phyloP scores from a whole-genome alignment of 2,888 invertebrate species.

The Andrena chrysosceles region DNA sequence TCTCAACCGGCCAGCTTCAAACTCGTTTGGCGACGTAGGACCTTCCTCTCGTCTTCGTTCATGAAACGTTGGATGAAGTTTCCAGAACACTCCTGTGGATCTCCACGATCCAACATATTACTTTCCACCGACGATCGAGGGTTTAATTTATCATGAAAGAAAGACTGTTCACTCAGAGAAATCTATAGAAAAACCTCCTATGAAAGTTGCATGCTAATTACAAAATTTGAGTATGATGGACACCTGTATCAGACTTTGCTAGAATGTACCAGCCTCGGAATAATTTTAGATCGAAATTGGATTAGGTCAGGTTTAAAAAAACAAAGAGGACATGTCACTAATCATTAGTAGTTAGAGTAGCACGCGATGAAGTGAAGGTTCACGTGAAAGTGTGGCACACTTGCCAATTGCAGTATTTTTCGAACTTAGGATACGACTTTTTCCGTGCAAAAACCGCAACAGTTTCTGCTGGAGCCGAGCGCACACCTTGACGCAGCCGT shows the following conservation, averaged over 20 bases:
- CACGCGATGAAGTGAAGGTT: slow-evolving; percentile 5
- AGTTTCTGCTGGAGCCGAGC: slow-evolving; percentile 20
- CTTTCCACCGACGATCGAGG: background rate
- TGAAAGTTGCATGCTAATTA: no score
- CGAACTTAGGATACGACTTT: background rate
- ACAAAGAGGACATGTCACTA: background rate
- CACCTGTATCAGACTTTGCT: no score
- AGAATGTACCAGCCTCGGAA: no score
- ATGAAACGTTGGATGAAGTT: slow-evolving; percentile 63
- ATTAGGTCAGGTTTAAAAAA: no score
- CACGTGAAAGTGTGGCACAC: background rate
- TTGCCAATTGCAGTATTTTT: background rate
- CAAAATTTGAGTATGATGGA: no score
- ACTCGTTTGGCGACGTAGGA: slow-evolving; percentile 79
- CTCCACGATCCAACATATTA: background rate
- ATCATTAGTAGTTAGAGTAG: background rate
- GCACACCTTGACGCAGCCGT: slow-evolving; percentile 52
- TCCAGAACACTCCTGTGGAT: slow-evolving; percentile 45
- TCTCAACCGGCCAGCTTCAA: slow-evolving; percentile 73
- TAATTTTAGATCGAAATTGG: no score
- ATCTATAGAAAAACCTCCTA: no score
- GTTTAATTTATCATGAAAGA: background rate
- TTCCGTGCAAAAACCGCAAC: background rate
- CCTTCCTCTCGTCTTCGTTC: slow-evolving; percentile 73
- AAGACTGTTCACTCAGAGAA: background rate